These are phyloP conservation scores for Actinostola sp. DNA, from an alignment of 92 coral and sea anemone species.

Conservation along the genomic window DNA sequence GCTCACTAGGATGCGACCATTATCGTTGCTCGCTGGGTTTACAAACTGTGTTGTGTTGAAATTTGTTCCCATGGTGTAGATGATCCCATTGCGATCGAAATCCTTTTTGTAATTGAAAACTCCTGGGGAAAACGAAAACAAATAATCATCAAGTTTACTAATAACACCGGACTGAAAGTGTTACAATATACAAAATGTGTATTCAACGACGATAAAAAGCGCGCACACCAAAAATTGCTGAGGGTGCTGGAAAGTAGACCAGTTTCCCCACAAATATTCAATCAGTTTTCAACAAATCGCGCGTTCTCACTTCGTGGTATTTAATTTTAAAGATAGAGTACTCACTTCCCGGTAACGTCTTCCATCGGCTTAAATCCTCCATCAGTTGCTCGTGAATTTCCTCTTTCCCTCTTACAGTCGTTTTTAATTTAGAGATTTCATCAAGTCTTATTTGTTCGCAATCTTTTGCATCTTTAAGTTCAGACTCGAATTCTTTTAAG, in stretches of 20 bases:
- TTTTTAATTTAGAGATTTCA: constrained; percentile 44
- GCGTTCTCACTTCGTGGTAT: no score
- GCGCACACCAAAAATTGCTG: no score
- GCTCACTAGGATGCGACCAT: constrained; percentile 46
- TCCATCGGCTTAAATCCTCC: constrained; percentile 64
- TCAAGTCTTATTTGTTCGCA: constrained; percentile 21
- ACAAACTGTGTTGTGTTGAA: constrained; percentile 65
- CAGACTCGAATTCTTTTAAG: constrained; percentile 26
- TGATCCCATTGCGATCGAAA: constrained; percentile 78
- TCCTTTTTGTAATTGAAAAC: constrained; percentile 76
- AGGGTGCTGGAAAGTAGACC: no score
- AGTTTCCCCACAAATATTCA: no score
- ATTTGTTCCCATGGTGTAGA: constrained; percentile 72
- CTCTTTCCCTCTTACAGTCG: constrained; percentile 12
- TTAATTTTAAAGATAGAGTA: not conserved
- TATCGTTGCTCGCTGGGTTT: constrained; percentile 54
- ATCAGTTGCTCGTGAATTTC: constrained; percentile 30
- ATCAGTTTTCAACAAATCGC: no score
- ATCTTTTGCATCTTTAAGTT: constrained; percentile 46
- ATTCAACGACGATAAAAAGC: no score
- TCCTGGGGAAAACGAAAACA: constrained; percentile 35
- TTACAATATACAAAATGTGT: no score
- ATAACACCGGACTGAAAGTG: no score
- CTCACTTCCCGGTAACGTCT: constrained; percentile 76
- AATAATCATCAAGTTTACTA: not conserved